These are phyloP conservation scores for Siphamia tubifer DNA, from an alignment of 2,113 vertebrate genomes.

Conservation along the genomic window DNA sequence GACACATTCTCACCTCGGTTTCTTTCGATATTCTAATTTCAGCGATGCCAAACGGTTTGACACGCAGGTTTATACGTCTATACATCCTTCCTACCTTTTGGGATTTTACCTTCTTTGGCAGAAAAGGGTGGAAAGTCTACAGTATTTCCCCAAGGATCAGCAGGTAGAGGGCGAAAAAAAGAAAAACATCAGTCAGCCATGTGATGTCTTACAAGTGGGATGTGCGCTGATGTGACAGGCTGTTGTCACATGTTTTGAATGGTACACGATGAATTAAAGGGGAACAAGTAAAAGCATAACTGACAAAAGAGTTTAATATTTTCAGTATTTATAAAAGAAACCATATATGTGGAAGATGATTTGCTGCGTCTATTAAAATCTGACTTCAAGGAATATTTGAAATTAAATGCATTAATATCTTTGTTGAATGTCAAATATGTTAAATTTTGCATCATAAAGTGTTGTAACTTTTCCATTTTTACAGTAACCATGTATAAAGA, in stretches of 20 bases:
- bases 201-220: slow-evolving; percentile 51
- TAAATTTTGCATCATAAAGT: no score
- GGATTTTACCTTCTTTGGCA: slow-evolving; percentile 66
- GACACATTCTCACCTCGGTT: slow-evolving; percentile 60
- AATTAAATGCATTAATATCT: no score
- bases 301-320: background rate
- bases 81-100: slow-evolving; percentile 52
- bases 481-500: no score
- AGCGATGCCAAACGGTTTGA: slow-evolving; percentile 67
- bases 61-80: slow-evolving; percentile 60
- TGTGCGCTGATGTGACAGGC: slow-evolving; percentile 63
- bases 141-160: slow-evolving; percentile 70
- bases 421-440: no score
- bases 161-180: slow-evolving; percentile 71
- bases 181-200: slow-evolving; percentile 71
- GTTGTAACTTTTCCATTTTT: no score
- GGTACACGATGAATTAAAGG: background rate
- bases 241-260: slow-evolving; percentile 57
- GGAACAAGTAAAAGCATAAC: background rate
- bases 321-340: background rate
- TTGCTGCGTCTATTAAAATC: background rate
- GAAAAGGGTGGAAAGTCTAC: slow-evolving; percentile 35
- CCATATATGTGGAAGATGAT: background rate
- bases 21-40: slow-evolving; percentile 57
- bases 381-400: no score